Conservation (phyloP, 2,888 invertebrate genomes). For the Uloborus plumipes region DNA sequence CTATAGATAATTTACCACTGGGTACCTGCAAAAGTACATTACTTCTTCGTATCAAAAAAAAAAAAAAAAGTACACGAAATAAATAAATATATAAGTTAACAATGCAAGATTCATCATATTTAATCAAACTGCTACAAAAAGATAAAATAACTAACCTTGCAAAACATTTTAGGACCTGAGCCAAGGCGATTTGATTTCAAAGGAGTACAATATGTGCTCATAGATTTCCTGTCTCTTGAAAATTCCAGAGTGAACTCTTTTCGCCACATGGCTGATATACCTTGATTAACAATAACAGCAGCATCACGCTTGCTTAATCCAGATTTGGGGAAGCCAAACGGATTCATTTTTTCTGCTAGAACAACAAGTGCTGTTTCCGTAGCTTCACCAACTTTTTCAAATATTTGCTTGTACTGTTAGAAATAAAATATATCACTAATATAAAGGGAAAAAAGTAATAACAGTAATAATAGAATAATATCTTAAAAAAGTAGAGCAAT, state of each 20-base stretch:
- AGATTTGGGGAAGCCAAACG: conserved; percentile 87
- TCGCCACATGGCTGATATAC: conserved; percentile 98
- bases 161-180: conserved; percentile 95
- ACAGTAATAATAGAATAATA: background rate
- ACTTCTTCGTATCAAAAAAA: no score
- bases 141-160: conserved; percentile 75
- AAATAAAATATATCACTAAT: background rate
- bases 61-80: no score
- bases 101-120: no score
- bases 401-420: conserved; percentile 86
- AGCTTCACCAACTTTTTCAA: conserved; percentile 99
- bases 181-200: conserved; percentile 87
- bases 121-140: no score
- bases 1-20: no score
- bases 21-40: no score
- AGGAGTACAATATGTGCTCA: conserved; percentile 97
- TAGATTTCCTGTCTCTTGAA: conserved; percentile 99
- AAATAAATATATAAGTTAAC: no score
- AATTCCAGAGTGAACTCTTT: conserved; percentile 99
- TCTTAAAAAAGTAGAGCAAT: background rate
- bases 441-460: conserved; percentile 5
- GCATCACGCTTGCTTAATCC: conserved; percentile 92
- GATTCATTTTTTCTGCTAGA: conserved; percentile 98
- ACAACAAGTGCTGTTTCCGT: conserved; percentile 99
- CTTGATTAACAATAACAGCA: conserved; percentile 93